Evolutionary conservation across 2,113 vertebrate genomes (phyloP).

Genomic region (Salminus brasiliensis): DNA sequence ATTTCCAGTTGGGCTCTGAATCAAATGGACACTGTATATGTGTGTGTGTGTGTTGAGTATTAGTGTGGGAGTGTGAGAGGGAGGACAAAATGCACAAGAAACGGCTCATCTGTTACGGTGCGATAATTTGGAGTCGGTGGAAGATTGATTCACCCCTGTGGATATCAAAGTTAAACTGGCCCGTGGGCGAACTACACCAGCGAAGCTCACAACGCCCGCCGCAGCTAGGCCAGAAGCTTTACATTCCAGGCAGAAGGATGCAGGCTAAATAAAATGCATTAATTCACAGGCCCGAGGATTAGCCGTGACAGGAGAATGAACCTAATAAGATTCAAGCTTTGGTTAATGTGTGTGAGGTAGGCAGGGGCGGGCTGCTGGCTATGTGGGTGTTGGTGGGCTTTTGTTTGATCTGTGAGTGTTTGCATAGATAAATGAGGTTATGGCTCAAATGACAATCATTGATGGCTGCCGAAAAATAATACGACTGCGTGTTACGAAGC

Average conservation of each 20-base stretch:
- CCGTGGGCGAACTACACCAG: slow-evolving; percentile 1
- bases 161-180: slow-evolving; percentile 28
- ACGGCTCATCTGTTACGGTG: slow-evolving; percentile 32
- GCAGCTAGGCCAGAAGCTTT: slow-evolving; percentile 30
- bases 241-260: slow-evolving; percentile 29
- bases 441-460: slow-evolving; percentile 9
- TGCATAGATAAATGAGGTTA: slow-evolving; percentile 15
- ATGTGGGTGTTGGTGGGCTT: slow-evolving; percentile 17
- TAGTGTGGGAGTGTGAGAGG: slow-evolving; percentile 5
- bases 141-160: not conserved
- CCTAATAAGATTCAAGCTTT: slow-evolving; percentile 33
- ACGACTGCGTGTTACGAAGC: not conserved
- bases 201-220: not conserved
- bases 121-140: slow-evolving; percentile 23
- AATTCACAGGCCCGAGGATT: slow-evolving; percentile 17
- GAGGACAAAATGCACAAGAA: slow-evolving; percentile 1
- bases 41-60: slow-evolving; percentile 25
- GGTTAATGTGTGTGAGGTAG: slow-evolving; percentile 28
- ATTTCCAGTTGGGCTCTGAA: slow-evolving; percentile 19
- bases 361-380: not conserved
- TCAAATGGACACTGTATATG: slow-evolving; percentile 6
- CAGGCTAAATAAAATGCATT: slow-evolving; percentile 10
- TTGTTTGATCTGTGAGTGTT: slow-evolving; percentile 14
- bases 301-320: slow-evolving; percentile 37
- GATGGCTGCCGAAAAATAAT: not conserved